Conservation (phyloP, 2,888 invertebrate genomes). For the Dryococelus australis region DNA sequence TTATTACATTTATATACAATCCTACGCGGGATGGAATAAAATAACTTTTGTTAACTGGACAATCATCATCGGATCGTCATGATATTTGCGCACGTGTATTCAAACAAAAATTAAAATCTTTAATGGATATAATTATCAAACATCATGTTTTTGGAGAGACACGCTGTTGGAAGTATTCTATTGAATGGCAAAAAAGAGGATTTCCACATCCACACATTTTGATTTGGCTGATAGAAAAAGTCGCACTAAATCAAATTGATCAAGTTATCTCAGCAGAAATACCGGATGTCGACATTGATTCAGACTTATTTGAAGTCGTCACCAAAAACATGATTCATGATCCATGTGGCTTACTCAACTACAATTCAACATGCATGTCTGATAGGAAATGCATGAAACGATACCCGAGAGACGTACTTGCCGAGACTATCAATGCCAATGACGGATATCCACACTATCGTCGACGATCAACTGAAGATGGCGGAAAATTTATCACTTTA, state of each 20-base stretch:
- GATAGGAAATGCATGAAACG: constrained; percentile 35
- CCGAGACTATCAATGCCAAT: neutral
- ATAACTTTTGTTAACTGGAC: neutral
- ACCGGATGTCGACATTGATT: too few species aligned
- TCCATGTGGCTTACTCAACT: too few species aligned
- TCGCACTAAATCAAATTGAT: neutral
- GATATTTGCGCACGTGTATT: neutral
- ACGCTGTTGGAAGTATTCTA: neutral
- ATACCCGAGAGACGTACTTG: neutral
- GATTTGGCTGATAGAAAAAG: neutral
- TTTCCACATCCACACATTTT: constrained; percentile 23
- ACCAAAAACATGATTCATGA: too few species aligned
- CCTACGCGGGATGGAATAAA: neutral
- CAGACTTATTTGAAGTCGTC: too few species aligned
- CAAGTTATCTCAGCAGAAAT: constrained; percentile 21
- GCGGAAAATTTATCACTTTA: too few species aligned
- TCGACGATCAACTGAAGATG: too few species aligned
- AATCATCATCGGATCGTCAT: neutral
- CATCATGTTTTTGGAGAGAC: neutral
- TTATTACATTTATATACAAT: too few species aligned
- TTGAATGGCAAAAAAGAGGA: neutral
- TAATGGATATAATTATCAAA: neutral
- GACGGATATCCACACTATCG: too few species aligned
- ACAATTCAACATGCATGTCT: too few species aligned
- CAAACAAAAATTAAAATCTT: neutral